phyloP scores from a whole-genome alignment of 2,888 invertebrate species.

The Psylliodes chrysocephalus region DNA sequence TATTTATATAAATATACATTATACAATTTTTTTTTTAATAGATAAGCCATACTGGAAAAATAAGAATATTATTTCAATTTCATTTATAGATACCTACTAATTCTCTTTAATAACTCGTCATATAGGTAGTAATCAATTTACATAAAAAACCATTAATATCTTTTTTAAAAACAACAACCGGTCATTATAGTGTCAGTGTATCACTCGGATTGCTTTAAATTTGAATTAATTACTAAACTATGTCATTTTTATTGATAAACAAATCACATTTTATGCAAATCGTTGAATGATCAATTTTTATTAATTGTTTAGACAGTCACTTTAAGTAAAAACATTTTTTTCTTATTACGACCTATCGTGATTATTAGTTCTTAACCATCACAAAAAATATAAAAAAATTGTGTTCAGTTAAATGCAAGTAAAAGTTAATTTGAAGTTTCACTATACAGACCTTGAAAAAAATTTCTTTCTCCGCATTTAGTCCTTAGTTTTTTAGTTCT shows the following conservation, averaged over 20 bases:
- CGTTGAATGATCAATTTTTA: neutral
- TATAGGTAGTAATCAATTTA: slow-evolving; percentile 4
- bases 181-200: slow-evolving; percentile 1
- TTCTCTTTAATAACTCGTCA: neutral
- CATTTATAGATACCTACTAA: slow-evolving; percentile 2
- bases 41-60: no score
- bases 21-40: no score
- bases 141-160: slow-evolving; percentile 5
- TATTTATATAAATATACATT: no score
- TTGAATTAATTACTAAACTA: neutral
- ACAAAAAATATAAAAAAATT: no score
- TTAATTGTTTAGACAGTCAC: neutral
- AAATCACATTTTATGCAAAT: slow-evolving; percentile 8
- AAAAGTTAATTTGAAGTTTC: no score
- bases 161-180: slow-evolving; percentile 7
- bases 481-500: no score
- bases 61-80: neutral
- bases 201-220: slow-evolving; percentile 2
- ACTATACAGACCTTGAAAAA: no score
- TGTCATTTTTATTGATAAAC: slow-evolving; percentile 4
- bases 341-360: no score
- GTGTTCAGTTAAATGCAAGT: no score
- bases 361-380: no score
- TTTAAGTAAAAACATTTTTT: no score
- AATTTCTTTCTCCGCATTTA: no score